These are phyloP conservation scores for Passerina amoena DNA, from an alignment of 2,113 vertebrate species.

Conservation along the genomic window DNA sequence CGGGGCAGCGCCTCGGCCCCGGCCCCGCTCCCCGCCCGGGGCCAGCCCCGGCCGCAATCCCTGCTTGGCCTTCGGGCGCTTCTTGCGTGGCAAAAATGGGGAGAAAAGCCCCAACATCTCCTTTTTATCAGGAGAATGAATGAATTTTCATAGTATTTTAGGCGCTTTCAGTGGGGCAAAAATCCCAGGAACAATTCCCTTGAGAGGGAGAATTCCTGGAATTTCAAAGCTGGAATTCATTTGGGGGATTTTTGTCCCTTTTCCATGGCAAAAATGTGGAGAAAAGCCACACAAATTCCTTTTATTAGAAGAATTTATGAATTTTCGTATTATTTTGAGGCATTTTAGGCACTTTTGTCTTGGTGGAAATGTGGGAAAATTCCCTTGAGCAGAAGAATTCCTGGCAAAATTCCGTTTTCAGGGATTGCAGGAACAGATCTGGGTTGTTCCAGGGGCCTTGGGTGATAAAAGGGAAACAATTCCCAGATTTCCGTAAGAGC, in stretches of 20 bases:
- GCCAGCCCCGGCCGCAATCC: neutral
- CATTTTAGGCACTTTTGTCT: neutral
- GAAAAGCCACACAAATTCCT: too few relatives aligned
- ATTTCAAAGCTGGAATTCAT: neutral
- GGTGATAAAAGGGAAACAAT: neutral
- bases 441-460: neutral
- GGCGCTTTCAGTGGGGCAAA: too few relatives aligned
- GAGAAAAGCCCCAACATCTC: too few relatives aligned
- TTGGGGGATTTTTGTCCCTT: neutral
- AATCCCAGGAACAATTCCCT: neutral
- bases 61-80: too few relatives aligned
- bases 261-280: neutral
- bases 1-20: constrained; percentile 77
- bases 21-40: too few relatives aligned
- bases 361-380: neutral
- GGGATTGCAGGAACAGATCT: too few relatives aligned
- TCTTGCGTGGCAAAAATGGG: too few relatives aligned
- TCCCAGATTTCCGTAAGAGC: neutral
- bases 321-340: rapidly evolving
- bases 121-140: too few relatives aligned
- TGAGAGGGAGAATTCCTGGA: neutral
- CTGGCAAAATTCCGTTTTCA: neutral
- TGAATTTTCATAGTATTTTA: too few relatives aligned
- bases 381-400: neutral
- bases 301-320: too few relatives aligned